Base-by-base conservation (phyloP, 1,140 invertebrate species). In the Drosophila nikananu region DNA sequence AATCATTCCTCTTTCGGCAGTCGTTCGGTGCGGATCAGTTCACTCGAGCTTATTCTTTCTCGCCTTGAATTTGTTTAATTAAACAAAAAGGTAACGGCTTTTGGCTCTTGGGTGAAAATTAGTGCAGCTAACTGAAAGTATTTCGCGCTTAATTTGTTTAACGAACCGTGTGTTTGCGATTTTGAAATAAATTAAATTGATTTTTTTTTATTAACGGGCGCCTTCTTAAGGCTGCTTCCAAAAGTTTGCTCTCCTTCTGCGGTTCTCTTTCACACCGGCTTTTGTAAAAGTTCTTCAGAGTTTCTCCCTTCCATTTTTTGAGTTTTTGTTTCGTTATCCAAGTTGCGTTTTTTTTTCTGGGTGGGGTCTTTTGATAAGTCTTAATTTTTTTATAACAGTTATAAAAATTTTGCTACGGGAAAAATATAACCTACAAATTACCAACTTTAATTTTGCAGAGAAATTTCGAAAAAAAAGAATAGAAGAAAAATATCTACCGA, bases 1-100 rank as follows among this genome's bases (percentile, higher is more conserved):
- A 74, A 67, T 84, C 84, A 91, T 91, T 91, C 89, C 77, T 89
- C 84, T 86, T 92, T 87, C 78, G 73, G 70, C 80, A 77, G 91
- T 92, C 84, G 86, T 62, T 71, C 25, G 27, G 54, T 46, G 42
- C 41, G 54, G 54, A 58, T 57, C 62, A 39, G 41, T 32, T 44
- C 42, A 76, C 46, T 66, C 37, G 54, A 60, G 63, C 57, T 58
- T 12, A 49, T 27, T 42, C 46, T 77, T 77, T 77, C 60, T 57
- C 61, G 63, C 49, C 55, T 77, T 73, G 23, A 72, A 60, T 42
- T 73, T 60, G 67, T 78, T 78, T 15, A 54, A 61, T 32, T 27
- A 37, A 46, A 77, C 48, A 77, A 77, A 67, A 62, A 83, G 61
- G 62, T 67, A 70, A 78, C 37, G 54, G 54, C 37, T 57, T 21